Base-by-base conservation (phyloP, 2,888 invertebrate species). In the Cryptophagus acutangulus region DNA sequence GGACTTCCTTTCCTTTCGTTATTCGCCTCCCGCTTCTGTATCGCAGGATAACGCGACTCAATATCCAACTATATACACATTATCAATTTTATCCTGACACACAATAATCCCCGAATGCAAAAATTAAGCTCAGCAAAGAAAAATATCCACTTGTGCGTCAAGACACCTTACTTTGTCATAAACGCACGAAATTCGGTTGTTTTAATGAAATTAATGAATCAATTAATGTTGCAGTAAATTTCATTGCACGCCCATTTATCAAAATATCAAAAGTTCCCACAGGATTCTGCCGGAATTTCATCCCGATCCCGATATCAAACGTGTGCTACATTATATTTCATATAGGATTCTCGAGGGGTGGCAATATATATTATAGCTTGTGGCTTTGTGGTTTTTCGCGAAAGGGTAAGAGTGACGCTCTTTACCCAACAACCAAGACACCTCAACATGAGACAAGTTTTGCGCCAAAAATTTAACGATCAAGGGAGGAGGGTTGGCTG, bases 331-430 rank as follows among this genome's bases (percentile, higher is more conserved):
- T n/a, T n/a, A n/a, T n/a, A n/a, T n/a, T n/a, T n/a, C 33, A 43
- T 43, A 43, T 42, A 37, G 41, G 45, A 43, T 41, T 43, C 41
- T 26, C 36, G 52, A 44, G 43, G 45, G 54, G 44, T 43, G n/a
- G 54, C 50, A 46, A 51, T 55, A 57, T 54, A 56, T 57, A 50
- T 54, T 50, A 50, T 45, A 33, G 43, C 43, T 6, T 20, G 50
- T 38, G 49, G 49, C 43, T 36, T 26, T 30, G 39, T 17, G 39
- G 43, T 41, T 31, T 38, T 34, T 26, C 33, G 33, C 16, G 17
- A 18, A 30, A 26, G 26, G 10, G 10, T 13, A 3, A 26, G 3
- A 26, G 9, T 26, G 26, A 26, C 4, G 3, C 5, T 4, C 5
- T n/a, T 26, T 3, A 6, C n/a, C 20, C 5, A 20, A 20, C 20